Base-by-base conservation (phyloP, 2,113 vertebrate species). In the Cyanoramphus novaezelandiae region DNA sequence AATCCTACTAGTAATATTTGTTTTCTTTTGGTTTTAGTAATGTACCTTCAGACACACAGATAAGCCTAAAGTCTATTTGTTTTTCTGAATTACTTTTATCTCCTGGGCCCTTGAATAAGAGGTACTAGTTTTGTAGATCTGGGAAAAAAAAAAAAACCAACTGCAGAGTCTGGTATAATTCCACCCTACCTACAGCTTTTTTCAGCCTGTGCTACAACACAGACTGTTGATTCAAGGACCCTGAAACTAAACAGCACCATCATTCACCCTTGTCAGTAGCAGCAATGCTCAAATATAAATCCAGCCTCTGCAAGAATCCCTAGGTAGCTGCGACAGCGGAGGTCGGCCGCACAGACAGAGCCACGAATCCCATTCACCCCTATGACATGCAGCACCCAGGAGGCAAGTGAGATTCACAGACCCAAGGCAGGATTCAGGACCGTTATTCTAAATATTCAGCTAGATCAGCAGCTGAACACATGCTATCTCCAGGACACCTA, bases 1-100 rank as follows among this genome's bases (percentile, higher is more conserved):
- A 96, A 97, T 97, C 85, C 95, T 95, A 84, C 83, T 93, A 81
- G 92, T 81, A 97, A 92, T 91, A 94, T 91, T 96, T 92, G 77
- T 95, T 97, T 97, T 94, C 78, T 92, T 94, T 95, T 11, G 14
- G 79, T 49, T 86, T 95, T 89, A 94, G 87, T 83, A 86, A 68
- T 74, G 65, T 65, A 77, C 83, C 96, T 95, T 68, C 92, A 96
- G 95, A 96, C 82, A 93, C 78, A 77, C 17, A 95, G 76, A 95
- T 76, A 90, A 92, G 88, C 72, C 63, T 63, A 39, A 74, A 37
- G 59, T 76, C 74, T 91, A 69, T 90, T 57, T 76, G 89, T 68
- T 95, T 90, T 92, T 65, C 46, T 31, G 52, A 81, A 90, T 65
- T 52, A 67, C 63, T 90, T 88, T 71, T 74, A 79, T 92, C 80